Evolutionary conservation across 2,888 invertebrate genomes (phyloP).

Genomic region (Philopedon plagiatum): DNA sequence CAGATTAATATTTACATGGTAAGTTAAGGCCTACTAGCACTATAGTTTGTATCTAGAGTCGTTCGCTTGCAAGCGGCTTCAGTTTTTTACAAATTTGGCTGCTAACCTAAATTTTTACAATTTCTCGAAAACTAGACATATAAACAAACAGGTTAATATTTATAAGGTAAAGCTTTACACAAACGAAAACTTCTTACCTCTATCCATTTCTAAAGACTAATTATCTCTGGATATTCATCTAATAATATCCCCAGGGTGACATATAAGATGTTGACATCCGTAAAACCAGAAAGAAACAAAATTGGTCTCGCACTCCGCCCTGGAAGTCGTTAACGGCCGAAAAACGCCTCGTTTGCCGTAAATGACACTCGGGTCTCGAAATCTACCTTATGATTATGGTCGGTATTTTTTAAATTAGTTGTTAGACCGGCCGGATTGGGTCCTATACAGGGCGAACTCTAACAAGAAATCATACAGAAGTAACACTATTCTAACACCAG

Average conservation of each 20-base stretch:
- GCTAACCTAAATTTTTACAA: too few relatives aligned
- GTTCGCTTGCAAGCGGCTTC: too few relatives aligned
- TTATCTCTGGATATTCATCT: constrained; percentile 19
- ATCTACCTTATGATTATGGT: constrained; percentile 45
- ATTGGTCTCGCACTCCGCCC: constrained; percentile 38
- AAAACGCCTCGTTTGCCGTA: constrained; percentile 45
- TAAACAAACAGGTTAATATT: too few relatives aligned
- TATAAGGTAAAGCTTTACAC: too few relatives aligned
- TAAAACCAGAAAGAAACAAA: constrained; percentile 41
- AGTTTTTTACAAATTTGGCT: too few relatives aligned
- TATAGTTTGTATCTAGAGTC: too few relatives aligned
- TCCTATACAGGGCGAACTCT: constrained; percentile 22
- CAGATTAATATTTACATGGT: too few relatives aligned
- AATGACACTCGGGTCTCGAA: constrained; percentile 42
- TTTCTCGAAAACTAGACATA: too few relatives aligned
- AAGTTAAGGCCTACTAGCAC: too few relatives aligned
- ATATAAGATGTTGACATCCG: constrained; percentile 48
- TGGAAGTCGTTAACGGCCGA: constrained; percentile 43
- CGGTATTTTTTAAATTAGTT: constrained; percentile 44
- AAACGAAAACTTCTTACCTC: too few relatives aligned
- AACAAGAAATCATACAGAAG: neutral
- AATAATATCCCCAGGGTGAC: constrained; percentile 29
- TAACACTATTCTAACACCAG: too few relatives aligned
- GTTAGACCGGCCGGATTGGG: constrained; percentile 36
- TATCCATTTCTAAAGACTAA: neutral